These are phyloP conservation scores for Mormyrus lacerda DNA, from an alignment of 2,113 vertebrate genomes.

Conservation along the genomic window DNA sequence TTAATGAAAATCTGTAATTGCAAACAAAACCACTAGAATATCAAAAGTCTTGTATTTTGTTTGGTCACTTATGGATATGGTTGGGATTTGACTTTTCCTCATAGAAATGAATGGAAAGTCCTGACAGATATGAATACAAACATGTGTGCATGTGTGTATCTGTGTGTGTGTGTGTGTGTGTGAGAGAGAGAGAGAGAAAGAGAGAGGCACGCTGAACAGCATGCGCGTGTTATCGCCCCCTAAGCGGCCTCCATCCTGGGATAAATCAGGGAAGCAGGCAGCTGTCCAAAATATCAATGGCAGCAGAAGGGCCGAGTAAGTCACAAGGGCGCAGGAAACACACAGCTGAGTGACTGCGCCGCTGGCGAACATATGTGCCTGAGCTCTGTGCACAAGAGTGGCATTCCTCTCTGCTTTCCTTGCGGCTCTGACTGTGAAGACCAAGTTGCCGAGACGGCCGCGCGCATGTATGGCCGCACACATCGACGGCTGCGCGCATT, in stretches of 20 bases:
- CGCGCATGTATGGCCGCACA: too few species aligned
- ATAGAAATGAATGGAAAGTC: not conserved
- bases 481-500: not conserved
- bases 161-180: not conserved
- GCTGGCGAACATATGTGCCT: slow-evolving; percentile 20
- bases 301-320: slow-evolving; percentile 41
- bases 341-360: slow-evolving; percentile 18
- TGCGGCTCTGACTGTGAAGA: not conserved
- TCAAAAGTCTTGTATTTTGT: not conserved
- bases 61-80: not conserved
- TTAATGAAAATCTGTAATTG: not conserved
- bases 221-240: not conserved
- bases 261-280: not conserved
- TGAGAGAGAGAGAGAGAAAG: not conserved
- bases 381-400: slow-evolving; percentile 18
- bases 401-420: not conserved
- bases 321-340: slow-evolving; percentile 42
- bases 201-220: not conserved
- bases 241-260: slow-evolving; percentile 10
- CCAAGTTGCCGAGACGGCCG: not conserved
- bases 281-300: slow-evolving; percentile 41
- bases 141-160: not conserved
- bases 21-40: not conserved
- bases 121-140: not conserved
- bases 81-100: not conserved